Conservation (phyloP, 2,797 vertebrate genomes). For the Rallus crepitans region DNA sequence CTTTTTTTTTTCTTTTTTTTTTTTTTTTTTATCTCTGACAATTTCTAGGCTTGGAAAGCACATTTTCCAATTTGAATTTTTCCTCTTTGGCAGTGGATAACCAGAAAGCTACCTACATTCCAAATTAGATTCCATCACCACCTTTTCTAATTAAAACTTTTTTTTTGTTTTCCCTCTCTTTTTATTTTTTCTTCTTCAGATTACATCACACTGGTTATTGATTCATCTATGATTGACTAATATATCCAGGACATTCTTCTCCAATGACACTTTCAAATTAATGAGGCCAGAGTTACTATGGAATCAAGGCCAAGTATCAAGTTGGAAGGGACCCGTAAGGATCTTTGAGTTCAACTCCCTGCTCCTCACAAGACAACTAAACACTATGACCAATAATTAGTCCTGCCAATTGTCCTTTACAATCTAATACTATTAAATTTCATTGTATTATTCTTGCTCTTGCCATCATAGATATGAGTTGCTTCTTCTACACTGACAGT, state of each 20-base stretch:
- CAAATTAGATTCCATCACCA: not conserved
- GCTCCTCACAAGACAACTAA: not conserved
- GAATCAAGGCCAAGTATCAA: not conserved
- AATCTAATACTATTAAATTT: not conserved
- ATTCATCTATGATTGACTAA: not conserved
- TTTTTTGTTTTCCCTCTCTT: not conserved
- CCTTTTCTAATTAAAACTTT: not conserved
- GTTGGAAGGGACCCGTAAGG: not conserved
- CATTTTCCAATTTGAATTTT: not conserved
- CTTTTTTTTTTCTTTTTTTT: not conserved
- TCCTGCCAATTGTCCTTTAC: not conserved
- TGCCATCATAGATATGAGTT: not conserved
- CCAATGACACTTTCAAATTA: not conserved
- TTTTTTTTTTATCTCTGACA: not conserved
- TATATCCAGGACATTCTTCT: not conserved
- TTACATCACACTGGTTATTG: not conserved
- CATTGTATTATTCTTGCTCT: not conserved
- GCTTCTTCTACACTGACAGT: not conserved
- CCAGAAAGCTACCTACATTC: not conserved
- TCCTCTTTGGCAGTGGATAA: not conserved
- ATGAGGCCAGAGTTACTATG: not conserved
- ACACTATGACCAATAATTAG: not conserved
- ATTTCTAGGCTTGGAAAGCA: not conserved
- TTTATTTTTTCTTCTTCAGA: not conserved
- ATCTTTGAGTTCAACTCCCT: fast-evolving